Conservation (phyloP, 2,113 vertebrate species). For the Romanogobio albipinnatus region DNA sequence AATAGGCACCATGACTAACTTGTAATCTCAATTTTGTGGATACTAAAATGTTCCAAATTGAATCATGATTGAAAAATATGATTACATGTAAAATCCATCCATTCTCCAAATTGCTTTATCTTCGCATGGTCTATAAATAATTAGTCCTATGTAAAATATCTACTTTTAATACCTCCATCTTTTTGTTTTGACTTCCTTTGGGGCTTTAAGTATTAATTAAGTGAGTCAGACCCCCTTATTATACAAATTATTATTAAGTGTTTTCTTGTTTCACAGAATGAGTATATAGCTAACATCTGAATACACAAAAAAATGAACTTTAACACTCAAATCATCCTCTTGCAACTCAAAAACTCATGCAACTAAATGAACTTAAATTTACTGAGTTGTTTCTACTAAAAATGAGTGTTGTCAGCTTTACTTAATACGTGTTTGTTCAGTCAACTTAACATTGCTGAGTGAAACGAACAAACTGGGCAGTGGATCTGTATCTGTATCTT, state of each 20-base stretch:
- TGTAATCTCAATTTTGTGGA: neutral
- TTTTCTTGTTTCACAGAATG: neutral
- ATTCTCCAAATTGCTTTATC: no score
- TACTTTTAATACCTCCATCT: neutral
- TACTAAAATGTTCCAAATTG: neutral
- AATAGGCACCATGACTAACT: neutral
- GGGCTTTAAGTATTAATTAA: neutral
- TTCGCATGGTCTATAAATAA: no score
- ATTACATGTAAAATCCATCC: neutral
- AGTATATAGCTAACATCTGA: neutral
- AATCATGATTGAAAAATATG: neutral
- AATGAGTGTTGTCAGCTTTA: no score
- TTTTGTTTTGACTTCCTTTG: neutral
- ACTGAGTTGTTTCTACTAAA: no score
- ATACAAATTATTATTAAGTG: neutral
- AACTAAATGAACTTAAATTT: no score
- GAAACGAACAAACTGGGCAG: no score
- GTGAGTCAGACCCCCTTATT: neutral
- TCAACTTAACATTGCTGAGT: no score
- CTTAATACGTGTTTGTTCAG: no score
- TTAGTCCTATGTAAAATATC: neutral
- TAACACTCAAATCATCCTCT: no score
- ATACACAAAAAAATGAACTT: neutral
- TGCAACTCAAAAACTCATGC: no score
- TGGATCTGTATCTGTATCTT: no score